Percentiles rank a stretch among this genome's conserved stretches.
These are phyloP conservation scores for Phataginus tetradactyla DNA, from an alignment of 2,797 vertebrate genomes.

Conservation along the genomic window DNA sequence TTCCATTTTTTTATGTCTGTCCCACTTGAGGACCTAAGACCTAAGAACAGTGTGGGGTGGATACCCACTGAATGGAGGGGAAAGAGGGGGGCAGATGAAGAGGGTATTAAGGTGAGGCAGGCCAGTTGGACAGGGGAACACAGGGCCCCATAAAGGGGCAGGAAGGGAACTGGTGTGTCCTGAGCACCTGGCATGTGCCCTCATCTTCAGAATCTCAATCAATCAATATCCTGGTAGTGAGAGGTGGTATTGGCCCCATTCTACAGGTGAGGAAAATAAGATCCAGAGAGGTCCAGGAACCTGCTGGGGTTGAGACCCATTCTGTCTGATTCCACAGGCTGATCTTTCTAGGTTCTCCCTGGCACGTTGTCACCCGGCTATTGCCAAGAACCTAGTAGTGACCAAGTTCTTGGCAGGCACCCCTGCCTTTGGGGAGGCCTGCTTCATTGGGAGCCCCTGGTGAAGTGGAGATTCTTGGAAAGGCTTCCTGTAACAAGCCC, in stretches of 20 bases:
- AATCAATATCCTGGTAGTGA: accelerated
- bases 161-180: neutral
- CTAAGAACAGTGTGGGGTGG: neutral
- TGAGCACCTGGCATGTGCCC: neutral
- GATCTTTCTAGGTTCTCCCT: slow-evolving; percentile 53
- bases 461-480: slow-evolving; percentile 41
- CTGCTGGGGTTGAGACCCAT: neutral
- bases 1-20: neutral
- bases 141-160: neutral
- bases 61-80: neutral
- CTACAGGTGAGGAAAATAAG: neutral
- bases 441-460: slow-evolving; percentile 9
- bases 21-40: neutral
- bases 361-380: slow-evolving; percentile 25
- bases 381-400: slow-evolving; percentile 55
- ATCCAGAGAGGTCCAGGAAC: neutral
- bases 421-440: neutral
- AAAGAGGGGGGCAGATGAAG: neutral
- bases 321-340: slow-evolving; percentile 13
- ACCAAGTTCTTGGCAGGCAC: slow-evolving; percentile 52
- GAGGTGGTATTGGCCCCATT: neutral
- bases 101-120: neutral
- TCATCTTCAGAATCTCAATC: neutral
- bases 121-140: neutral
- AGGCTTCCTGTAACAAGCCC: neutral